Percentiles rank a stretch among this genome's conserved stretches.
phyloP scores from a whole-genome alignment of 2,888 invertebrate species.

The Nymphalis c-album region DNA sequence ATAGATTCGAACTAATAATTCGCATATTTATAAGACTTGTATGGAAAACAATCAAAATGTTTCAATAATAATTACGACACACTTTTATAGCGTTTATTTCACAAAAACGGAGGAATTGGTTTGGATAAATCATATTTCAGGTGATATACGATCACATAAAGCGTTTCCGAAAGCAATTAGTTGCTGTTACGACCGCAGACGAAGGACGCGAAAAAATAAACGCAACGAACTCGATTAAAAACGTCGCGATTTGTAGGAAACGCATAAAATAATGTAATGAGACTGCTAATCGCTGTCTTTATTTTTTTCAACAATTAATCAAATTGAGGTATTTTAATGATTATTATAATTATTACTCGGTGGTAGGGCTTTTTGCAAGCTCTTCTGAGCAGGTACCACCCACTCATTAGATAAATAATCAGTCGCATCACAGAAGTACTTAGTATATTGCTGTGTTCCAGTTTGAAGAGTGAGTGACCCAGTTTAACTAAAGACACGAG shows the following conservation, averaged over 20 bases:
- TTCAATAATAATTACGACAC: conserved; percentile 36
- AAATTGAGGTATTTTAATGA: too few species aligned
- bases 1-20: not conserved
- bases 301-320: too few species aligned
- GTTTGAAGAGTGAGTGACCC: too few species aligned
- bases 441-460: too few species aligned
- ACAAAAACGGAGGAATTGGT: conserved; percentile 53
- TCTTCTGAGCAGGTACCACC: too few species aligned
- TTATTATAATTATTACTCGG: too few species aligned
- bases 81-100: conserved; percentile 44
- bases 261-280: too few species aligned
- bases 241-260: conserved; percentile 27
- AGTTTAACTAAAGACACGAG: too few species aligned
- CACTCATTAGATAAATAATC: too few species aligned
- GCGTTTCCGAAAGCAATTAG: conserved; percentile 81
- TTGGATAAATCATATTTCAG: conserved; percentile 74
- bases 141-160: conserved; percentile 80
- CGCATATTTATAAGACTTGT: conserved; percentile 6
- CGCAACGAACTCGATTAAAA: conserved; percentile 30
- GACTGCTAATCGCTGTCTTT: too few species aligned
- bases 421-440: too few species aligned
- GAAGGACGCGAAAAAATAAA: conserved; percentile 62
- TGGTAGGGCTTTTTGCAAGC: too few species aligned
- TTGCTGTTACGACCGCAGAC: conserved; percentile 73
- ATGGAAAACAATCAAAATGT: conserved; percentile 26